A percentile compares a stretch with the other conserved stretches of the same genome.
phyloP scores from a whole-genome alignment of 2,797 vertebrate genomes.

The Enteromius radiatus region DNA sequence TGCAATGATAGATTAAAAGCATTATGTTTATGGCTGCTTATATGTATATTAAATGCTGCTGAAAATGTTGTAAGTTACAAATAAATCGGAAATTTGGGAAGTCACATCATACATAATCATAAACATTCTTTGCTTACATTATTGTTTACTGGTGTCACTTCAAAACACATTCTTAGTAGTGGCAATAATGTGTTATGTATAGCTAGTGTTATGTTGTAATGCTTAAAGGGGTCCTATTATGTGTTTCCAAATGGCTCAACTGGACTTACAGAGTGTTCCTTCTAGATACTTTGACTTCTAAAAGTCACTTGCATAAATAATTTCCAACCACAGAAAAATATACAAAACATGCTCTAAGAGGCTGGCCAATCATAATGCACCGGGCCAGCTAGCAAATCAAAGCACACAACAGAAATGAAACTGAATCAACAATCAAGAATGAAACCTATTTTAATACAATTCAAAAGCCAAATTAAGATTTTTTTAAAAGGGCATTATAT shows the following conservation, averaged over 20 bases:
- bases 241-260: too few relatives aligned
- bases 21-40: neutral
- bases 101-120: neutral
- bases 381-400: neutral
- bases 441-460: too few relatives aligned
- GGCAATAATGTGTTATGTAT: neutral
- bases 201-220: neutral
- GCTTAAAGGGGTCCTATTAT: too few relatives aligned
- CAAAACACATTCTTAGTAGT: neutral
- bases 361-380: neutral
- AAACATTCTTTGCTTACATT: neutral
- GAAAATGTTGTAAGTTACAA: neutral
- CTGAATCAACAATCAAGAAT: too few relatives aligned
- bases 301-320: too few relatives aligned
- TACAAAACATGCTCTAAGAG: neutral
- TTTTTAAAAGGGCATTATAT: too few relatives aligned
- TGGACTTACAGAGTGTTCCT: too few relatives aligned
- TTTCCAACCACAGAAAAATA: too few relatives aligned
- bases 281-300: too few relatives aligned
- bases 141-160: neutral
- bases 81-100: neutral
- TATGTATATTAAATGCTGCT: neutral
- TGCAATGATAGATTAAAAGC: neutral
- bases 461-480: too few relatives aligned
- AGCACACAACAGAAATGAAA: neutral